Evolutionary conservation across 1,140 invertebrate species (phyloP), one percentile per base, ranked within the genome.

Genomic region (Aphelinus atriplicis): DNA sequence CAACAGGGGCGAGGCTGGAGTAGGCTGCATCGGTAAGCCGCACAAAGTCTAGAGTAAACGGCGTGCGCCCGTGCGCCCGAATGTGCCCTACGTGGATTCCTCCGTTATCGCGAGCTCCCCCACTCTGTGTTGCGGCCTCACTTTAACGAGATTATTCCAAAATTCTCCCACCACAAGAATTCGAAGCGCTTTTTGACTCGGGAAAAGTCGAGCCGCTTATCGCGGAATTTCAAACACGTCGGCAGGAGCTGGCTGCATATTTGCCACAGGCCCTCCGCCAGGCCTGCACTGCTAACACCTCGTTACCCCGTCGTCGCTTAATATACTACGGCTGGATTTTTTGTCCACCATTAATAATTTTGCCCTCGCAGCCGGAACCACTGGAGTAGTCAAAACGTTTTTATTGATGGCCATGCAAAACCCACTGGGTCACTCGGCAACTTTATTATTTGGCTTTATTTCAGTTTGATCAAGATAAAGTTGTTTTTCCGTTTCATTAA

Each of bases 121-220:
- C 60, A 61, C 56, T 57, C 4, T n/a, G 26, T 7, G 2, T 5
- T 47, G 7, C 46, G 47, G 4, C 43, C 26, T 26, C 47, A 2
- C 26, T 66, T 66, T 66, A 66, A 66, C 64, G 64, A 66, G 64
- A 53, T 66, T 66, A 66, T 66, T 66, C 64, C 26, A 55, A 66
- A 66, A 66, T 66, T 66, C 64, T 51, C 2, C 3, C 42, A 6
- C 5, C 26, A 2, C 64, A 66, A 66, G 64, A 55, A 66, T 66
- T 53, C 64, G 64, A 66, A 55, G 50, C 26, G 43, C 51, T 66
- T 66, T 65, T 66, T 66, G 26, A 55, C 10, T 56, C 64, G 1
- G n/a, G 26, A 42, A 5, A 26, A 66, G 43, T 53, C 48, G 26
- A 26, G 51, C 51, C 51, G 64, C 43, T 66, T 56, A 66, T 66